Evolutionary conservation across 1,140 invertebrate genomes (phyloP), one percentile per base, ranked within the genome.

Genomic region (Aradophagus sp.): DNA sequence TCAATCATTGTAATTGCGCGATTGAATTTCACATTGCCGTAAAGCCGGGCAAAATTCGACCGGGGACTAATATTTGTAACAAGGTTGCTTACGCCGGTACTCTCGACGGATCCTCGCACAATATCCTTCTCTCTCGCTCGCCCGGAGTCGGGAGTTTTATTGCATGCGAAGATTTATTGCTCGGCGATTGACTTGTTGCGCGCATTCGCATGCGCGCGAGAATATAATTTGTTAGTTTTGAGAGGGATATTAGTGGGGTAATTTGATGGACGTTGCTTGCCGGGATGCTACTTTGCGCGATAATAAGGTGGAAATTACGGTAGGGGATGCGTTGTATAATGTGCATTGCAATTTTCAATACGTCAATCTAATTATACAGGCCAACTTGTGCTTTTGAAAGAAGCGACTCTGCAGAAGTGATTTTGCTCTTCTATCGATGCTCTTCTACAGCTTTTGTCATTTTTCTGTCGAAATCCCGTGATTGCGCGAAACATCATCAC

Each of bases 161-260:
- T 56, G 56, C 50, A 20, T 35, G 48, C 8, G 36, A 48, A 62
- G 56, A 70, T 70, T 70, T 70, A 62, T 70, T 61, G 29, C 52
- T 20, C 8, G 27, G 26, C 56, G 50, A 56, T 62, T 61, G 56
- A 61, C 48, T 69, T 55, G 56, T 61, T 61, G 53, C 45, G 34
- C 48, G 29, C 31, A 36, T 59, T 52, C 52, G 15, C 52, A 48
- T 56, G 42, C 52, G 48, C 45, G 32, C 41, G 59, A 36, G 59
- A 53, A 61, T 45, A 41, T 50, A 44, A 53, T 63, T 39, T 45
- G 48, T 65, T 65, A 65, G 48, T 55, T 65, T 65, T 52, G 11
- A 63, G 38, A 39, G 35, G 15, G 27, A 34, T 34, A 62, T 62
- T 62, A 61, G 45, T 29, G 12, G 26, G 26, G 26, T 47, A 47